These are phyloP conservation scores for Sebastes fasciatus DNA, from an alignment of 2,113 vertebrate genomes.

Conservation along the genomic window DNA sequence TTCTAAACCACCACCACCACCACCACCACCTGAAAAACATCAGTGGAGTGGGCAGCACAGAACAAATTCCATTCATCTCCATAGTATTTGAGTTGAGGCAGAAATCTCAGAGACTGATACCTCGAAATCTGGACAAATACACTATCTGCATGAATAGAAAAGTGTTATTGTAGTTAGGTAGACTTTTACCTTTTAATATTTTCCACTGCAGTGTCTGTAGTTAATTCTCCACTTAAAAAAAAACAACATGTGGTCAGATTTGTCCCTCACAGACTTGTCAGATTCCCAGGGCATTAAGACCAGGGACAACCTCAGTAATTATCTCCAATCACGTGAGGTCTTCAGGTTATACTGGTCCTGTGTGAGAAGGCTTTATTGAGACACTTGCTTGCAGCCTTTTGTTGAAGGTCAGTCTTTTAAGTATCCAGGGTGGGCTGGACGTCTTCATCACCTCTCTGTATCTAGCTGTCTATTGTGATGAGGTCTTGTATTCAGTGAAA, in stretches of 20 bases:
- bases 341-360: slow-evolving; percentile 23
- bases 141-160: background rate
- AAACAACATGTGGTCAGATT: background rate
- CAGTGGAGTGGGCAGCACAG: background rate
- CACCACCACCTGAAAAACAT: background rate
- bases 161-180: background rate
- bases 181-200: background rate
- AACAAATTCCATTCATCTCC: background rate
- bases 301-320: slow-evolving; percentile 20
- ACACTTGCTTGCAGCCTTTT: slow-evolving; percentile 53
- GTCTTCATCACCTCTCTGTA: slow-evolving; percentile 71
- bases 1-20: background rate
- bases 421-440: slow-evolving; percentile 69
- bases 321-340: slow-evolving; percentile 15
- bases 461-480: slow-evolving; percentile 48
- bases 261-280: background rate
- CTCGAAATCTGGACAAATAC: background rate
- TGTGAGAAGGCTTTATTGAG: slow-evolving; percentile 46
- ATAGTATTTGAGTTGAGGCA: background rate
- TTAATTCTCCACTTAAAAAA: background rate
- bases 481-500: slow-evolving; percentile 53
- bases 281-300: background rate
- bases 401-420: slow-evolving; percentile 52
- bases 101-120: background rate
- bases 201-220: too few species aligned